Evolutionary conservation across 1,140 invertebrate species (phyloP).

Genomic region (Drosophila lini): DNA sequence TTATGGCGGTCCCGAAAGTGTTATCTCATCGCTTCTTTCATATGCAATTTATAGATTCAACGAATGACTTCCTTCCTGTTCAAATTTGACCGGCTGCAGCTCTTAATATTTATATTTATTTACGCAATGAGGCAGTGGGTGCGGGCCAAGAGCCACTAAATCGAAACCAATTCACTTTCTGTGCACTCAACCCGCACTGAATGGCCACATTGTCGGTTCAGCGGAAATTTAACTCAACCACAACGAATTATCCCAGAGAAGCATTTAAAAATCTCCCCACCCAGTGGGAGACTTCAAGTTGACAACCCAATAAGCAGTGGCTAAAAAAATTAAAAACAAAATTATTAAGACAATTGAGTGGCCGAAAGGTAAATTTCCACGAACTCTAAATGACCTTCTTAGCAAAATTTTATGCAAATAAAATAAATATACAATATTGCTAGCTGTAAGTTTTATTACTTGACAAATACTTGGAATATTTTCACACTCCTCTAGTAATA

Average conservation of each 20-base stretch:
- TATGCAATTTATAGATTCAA: slow-evolving; percentile 3
- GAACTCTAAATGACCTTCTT: slow-evolving; percentile 21
- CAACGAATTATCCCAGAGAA: slow-evolving; percentile 59
- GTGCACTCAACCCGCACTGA: slow-evolving; percentile 68
- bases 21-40: slow-evolving; percentile 7
- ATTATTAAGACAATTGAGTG: slow-evolving; percentile 17
- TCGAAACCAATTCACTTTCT: slow-evolving; percentile 47
- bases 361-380: not conserved
- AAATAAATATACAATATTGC: not conserved
- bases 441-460: not conserved
- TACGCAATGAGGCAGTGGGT: slow-evolving; percentile 49
- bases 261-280: slow-evolving; percentile 33
- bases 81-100: slow-evolving; percentile 22
- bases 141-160: slow-evolving; percentile 16
- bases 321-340: slow-evolving; percentile 10
- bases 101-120: slow-evolving; percentile 12
- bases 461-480: not conserved
- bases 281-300: slow-evolving; percentile 54
- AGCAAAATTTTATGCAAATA: not conserved
- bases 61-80: slow-evolving; percentile 52
- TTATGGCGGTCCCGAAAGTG: slow-evolving; percentile 14
- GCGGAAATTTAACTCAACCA: slow-evolving; percentile 43
- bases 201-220: slow-evolving; percentile 59
- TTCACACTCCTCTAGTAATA: not conserved
- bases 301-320: slow-evolving; percentile 60